Evolutionary conservation across 1,140 invertebrate species (phyloP).

Genomic region (Palaemon carinicauda): DNA sequence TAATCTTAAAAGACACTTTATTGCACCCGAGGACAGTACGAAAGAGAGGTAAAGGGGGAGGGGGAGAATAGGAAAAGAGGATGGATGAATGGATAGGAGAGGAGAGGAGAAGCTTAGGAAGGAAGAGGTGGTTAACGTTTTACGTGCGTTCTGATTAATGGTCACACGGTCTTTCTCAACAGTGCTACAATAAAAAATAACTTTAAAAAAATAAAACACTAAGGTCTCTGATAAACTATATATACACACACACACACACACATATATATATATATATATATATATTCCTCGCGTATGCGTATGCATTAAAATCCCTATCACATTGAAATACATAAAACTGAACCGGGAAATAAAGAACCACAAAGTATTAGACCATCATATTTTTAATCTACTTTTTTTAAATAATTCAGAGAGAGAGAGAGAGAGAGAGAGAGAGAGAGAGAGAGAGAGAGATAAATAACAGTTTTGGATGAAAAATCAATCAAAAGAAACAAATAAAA

Average conservation of each 20-base stretch:
- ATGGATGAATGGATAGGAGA: neutral
- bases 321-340: too few species aligned
- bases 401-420: constrained; percentile 4
- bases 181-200: too few species aligned
- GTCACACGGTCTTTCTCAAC: too few species aligned
- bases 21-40: constrained; percentile 15
- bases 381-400: too few species aligned
- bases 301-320: too few species aligned
- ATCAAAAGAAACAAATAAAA: neutral
- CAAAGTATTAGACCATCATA: too few species aligned
- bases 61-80: neutral
- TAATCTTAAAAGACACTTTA: constrained; percentile 46
- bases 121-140: neutral
- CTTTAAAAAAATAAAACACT: too few species aligned
- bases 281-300: too few species aligned
- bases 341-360: too few species aligned
- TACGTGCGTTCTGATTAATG: too few species aligned
- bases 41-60: neutral
- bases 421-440: constrained; percentile 14
- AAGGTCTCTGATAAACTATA: too few species aligned
- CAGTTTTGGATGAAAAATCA: neutral
- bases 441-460: neutral
- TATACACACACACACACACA: constrained; percentile 11
- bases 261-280: neutral
- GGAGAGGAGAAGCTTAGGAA: neutral